Conservation (phyloP, 2,113 vertebrate genomes). For the Cyprinus carpio region DNA sequence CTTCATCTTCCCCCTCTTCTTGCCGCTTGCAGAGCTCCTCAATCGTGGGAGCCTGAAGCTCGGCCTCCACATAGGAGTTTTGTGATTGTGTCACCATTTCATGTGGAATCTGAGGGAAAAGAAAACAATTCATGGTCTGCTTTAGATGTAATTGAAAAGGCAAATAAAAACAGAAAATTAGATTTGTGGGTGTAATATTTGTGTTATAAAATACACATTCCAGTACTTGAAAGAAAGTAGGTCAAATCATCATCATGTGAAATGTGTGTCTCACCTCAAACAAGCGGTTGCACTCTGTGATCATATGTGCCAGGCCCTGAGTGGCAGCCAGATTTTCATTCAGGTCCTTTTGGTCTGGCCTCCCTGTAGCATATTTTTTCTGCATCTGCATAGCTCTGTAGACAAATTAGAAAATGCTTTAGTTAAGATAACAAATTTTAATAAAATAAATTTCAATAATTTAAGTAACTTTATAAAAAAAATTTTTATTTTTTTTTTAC, state of each 20-base stretch:
- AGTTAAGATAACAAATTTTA: background rate
- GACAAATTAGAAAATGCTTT: slow-evolving; percentile 39
- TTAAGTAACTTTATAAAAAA: background rate
- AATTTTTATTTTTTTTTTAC: background rate
- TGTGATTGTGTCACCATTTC: slow-evolving; percentile 92
- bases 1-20: slow-evolving; percentile 80
- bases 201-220: background rate
- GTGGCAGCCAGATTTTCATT: slow-evolving; percentile 95
- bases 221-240: background rate
- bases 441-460: background rate
- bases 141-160: background rate
- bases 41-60: slow-evolving; percentile 84
- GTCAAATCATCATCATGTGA: background rate
- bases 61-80: slow-evolving; percentile 89
- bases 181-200: background rate
- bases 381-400: slow-evolving; percentile 95
- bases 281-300: slow-evolving; percentile 89
- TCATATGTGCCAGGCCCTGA: slow-evolving; percentile 97
- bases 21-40: slow-evolving; percentile 85
- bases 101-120: slow-evolving; percentile 82
- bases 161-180: background rate
- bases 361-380: slow-evolving; percentile 94
- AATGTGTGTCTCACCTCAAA: slow-evolving; percentile 84
- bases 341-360: slow-evolving; percentile 97
- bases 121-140: background rate